Conservation (phyloP, 2,888 invertebrate genomes). For the Lysandra bellargus region DNA sequence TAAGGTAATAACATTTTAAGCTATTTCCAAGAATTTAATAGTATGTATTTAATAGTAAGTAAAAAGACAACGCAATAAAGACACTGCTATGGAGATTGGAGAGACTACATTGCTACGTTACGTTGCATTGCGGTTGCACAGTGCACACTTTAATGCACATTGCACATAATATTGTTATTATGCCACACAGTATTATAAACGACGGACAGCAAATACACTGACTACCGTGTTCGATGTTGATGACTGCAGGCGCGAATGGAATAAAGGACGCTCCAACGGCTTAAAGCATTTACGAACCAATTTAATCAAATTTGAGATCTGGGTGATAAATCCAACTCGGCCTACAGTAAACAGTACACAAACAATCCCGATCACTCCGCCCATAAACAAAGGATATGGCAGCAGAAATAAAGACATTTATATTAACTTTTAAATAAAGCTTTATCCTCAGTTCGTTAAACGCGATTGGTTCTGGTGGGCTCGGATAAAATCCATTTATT, state of each 20-base stretch:
- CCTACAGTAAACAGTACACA: neutral
- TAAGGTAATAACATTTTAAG: too few species aligned
- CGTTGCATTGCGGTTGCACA: too few species aligned
- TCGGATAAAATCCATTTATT: constrained; percentile 26
- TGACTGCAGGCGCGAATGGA: neutral
- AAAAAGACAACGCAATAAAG: too few species aligned
- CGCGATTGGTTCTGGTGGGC: constrained; percentile 24
- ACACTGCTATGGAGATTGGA: too few species aligned
- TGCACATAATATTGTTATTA: too few species aligned
- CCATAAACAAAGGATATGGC: constrained; percentile 17
- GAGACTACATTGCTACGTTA: too few species aligned
- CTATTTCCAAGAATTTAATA: too few species aligned
- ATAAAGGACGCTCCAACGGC: neutral
- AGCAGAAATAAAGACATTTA: constrained; percentile 6
- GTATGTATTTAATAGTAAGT: too few species aligned
- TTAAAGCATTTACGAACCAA: neutral
- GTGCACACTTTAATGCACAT: too few species aligned
- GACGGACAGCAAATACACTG: neutral
- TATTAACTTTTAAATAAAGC: constrained; percentile 7
- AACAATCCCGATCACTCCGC: neutral
- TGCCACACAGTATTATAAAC: neutral
- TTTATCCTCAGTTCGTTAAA: constrained; percentile 21
- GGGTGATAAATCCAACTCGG: neutral
- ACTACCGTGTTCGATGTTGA: neutral
- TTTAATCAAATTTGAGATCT: neutral